Evolutionary conservation across 2,797 vertebrate species (phyloP), one percentile per base, ranked within the genome.

Genomic region (Malurus leucopterus): DNA sequence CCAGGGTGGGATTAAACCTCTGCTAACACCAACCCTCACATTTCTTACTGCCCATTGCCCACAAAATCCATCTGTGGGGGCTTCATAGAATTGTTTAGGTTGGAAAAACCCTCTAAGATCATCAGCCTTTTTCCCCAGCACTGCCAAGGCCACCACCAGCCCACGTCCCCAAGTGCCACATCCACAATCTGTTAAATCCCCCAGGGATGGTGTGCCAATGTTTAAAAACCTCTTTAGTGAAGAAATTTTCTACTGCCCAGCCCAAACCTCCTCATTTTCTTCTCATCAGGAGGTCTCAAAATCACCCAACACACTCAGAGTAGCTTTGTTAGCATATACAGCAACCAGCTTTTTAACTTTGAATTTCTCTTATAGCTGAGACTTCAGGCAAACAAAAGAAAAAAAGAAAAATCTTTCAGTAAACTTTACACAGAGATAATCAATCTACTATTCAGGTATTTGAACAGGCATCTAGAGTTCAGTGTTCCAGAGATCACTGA

Each of bases 351-450:
- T 80, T 74, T 70, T 22, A 68, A 67, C 72, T 65, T 53, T 3
- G 58, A 46, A 36, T 77, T 78, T 58, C 49, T 74, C 64, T 88
- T 79, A 8, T 1, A 27, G 10, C 54, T 72, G 49, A 83, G 38
- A 85, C 22, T 78, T 14, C 54, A 73, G 12, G 54, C 54, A 77
- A 84, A 88, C 19, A 81, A 55, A 29, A 47, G 27, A 47, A 26
- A 23, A 32, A 11, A 27, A 34, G 8, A 64, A 59, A 67, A 64
- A 38, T 32, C 69, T 84, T 84, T 64, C 21, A 24, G 64, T 79
- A 90, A 91, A 86, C 70, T 88, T 76, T 89, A 65, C 77, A 79
- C 74, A 89, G 83, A 74, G n/a, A 27, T 50, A 74, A 53, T 59
- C 63, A 88, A 80, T 67, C 76, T 58, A 22, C 59, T 24, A 59